These are phyloP conservation scores for Mechanitis mazaeus DNA, from an alignment of 2,888 invertebrate genomes.

Conservation along the genomic window DNA sequence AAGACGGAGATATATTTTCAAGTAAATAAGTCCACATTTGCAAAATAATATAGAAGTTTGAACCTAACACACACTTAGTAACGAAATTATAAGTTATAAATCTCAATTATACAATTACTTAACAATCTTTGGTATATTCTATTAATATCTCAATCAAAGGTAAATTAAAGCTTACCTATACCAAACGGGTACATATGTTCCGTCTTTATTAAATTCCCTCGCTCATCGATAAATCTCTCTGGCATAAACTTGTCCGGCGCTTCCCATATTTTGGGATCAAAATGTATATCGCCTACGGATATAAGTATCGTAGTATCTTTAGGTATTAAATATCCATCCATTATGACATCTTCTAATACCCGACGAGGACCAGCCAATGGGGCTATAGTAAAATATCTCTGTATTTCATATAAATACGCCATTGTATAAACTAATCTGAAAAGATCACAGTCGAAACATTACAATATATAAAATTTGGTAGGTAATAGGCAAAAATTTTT, in stretches of 20 bases:
- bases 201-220: constrained; percentile 68
- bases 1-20: too few species aligned
- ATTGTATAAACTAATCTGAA: constrained; percentile 70
- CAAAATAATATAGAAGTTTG: too few species aligned
- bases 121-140: not conserved
- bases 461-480: not conserved
- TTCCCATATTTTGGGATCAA: constrained; percentile 73
- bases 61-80: too few species aligned
- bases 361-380: constrained; percentile 76
- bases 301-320: constrained; percentile 74
- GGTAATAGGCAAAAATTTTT: too few species aligned
- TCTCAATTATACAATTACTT: too few species aligned
- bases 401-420: constrained; percentile 76
- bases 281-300: constrained; percentile 70
- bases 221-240: constrained; percentile 77
- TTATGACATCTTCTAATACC: constrained; percentile 46
- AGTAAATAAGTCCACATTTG: too few species aligned
- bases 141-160: not conserved
- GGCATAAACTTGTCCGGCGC: constrained; percentile 78
- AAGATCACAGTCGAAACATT: constrained; percentile 21
- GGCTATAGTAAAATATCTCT: constrained; percentile 72
- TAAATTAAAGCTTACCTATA: constrained; percentile 67
- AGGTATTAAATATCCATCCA: constrained; percentile 64
- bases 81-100: too few species aligned
- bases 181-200: constrained; percentile 81